Evolutionary conservation across 2,797 vertebrate species (phyloP), one percentile per base, ranked within the genome.

Genomic region (Otolemur crassicaudatus): DNA sequence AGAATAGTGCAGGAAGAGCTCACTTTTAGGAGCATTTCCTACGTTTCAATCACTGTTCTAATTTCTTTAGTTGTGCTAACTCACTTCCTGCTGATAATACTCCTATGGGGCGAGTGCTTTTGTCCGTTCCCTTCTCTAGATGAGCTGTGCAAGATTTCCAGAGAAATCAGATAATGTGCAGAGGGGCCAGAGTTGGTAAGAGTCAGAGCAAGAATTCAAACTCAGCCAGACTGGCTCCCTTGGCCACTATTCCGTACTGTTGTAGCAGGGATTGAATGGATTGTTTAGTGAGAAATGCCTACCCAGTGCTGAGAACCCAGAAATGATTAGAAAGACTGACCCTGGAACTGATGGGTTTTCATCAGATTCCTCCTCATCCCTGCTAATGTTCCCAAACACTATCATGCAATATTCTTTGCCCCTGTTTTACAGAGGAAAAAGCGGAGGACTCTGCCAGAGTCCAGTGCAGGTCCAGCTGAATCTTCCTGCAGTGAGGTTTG

Each of bases 81-180:
- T 61, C 40, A 40, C 58, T 58, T 37, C 22, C 25, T 6, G 31
- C 31, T 75, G 73, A 61, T 25, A 37, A 27, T 5, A 19, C 0
- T 63, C 25, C 63, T 20, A 0, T 0, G 23, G 56, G 0, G 13
- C 0, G 25, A 25, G 17, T 1, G 34, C 73, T 3, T 2, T 1
- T 0, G 1, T 56, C 34, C 31, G 25, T 31, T 20, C n/a, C 40
- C 49, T 70, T 60, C 77, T 49, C 56, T 27, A 17, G 10, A 27
- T 1, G 43, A 60, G 82, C 46, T 4, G 19, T 49, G 13, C 0
- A 40, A 58, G 72, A 27, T 73, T 37, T 37, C 4, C 16, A 31
- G n/a, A 83, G 76, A 70, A 84, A 31, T 22, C 12, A 23, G 20
- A 2, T 11, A 5, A 27, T 6, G 5, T 2, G 2, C 49, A 3